phyloP scores from a whole-genome alignment of 2,797 vertebrate species.

The Anguilla megastoma region DNA sequence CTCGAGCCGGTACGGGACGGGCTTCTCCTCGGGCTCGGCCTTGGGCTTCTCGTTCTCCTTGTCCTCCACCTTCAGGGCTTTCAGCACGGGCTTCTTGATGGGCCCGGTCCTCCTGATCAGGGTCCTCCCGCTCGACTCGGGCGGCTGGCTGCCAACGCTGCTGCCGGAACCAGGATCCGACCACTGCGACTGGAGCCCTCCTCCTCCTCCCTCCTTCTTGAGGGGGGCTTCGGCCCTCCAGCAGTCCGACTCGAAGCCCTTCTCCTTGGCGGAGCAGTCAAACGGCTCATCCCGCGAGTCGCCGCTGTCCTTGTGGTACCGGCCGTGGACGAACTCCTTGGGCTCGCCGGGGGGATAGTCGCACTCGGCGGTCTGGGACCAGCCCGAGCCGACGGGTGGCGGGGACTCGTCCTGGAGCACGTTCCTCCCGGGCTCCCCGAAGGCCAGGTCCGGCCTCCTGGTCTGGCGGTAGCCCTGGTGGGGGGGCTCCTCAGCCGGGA shows the following conservation, averaged over 20 bases:
- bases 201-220: constrained; percentile 66
- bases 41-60: constrained; percentile 95
- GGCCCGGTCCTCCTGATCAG: constrained; percentile 86
- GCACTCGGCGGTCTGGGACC: constrained; percentile 67
- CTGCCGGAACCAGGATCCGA: constrained; percentile 68
- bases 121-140: constrained; percentile 78
- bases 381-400: constrained; percentile 64
- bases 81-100: constrained; percentile 96
- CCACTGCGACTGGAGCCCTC: constrained; percentile 76
- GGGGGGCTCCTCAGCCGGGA: constrained; percentile 62
- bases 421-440: constrained; percentile 70
- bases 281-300: constrained; percentile 62
- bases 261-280: constrained; percentile 72
- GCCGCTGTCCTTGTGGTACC: constrained; percentile 69
- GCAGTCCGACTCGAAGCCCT: constrained; percentile 63
- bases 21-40: constrained; percentile 81
- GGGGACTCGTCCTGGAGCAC: constrained; percentile 74
- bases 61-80: constrained; percentile 96
- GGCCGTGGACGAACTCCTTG: constrained; percentile 67
- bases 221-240: constrained; percentile 82
- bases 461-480: constrained; percentile 73
- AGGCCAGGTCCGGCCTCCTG: constrained; percentile 72
- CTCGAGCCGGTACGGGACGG: constrained; percentile 75
- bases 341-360: constrained; percentile 78
- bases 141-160: constrained; percentile 68